phyloP scores from a whole-genome alignment of 2,113 vertebrate species.

The Semnornis frantzii region DNA sequence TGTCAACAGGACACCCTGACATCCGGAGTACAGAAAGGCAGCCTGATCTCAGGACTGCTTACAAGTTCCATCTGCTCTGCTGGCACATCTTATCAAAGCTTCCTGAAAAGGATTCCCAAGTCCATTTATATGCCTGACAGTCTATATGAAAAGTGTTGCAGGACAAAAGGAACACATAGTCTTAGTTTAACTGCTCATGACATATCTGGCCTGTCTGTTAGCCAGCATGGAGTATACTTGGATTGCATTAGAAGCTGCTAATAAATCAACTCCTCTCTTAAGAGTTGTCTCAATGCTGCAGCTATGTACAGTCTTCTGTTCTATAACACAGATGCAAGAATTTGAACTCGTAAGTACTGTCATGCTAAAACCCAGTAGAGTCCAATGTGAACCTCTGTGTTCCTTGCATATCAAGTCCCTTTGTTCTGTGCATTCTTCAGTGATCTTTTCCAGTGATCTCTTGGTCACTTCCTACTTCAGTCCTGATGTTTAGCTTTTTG shows the following conservation, averaged over 20 bases:
- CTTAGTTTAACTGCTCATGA: background rate
- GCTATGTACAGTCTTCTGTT: background rate
- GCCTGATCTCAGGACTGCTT: background rate
- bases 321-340: background rate
- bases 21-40: background rate
- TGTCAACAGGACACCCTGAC: background rate
- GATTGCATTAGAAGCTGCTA: background rate
- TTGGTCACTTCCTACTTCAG: background rate
- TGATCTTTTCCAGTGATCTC: background rate
- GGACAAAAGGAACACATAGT: background rate
- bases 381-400: background rate
- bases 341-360: background rate
- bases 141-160: background rate
- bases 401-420: background rate
- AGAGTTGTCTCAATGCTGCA: background rate
- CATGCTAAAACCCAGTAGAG: background rate
- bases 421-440: background rate
- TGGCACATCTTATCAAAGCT: background rate
- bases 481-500: background rate
- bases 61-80: background rate
- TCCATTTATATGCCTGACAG: background rate
- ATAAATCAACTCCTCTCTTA: background rate
- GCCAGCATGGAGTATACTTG: background rate
- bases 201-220: background rate
- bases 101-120: background rate